A percentile compares a stretch with the other conserved stretches of the same genome.
Conservation (phyloP, 2,797 vertebrate species). For the Caiman crocodilus region DNA sequence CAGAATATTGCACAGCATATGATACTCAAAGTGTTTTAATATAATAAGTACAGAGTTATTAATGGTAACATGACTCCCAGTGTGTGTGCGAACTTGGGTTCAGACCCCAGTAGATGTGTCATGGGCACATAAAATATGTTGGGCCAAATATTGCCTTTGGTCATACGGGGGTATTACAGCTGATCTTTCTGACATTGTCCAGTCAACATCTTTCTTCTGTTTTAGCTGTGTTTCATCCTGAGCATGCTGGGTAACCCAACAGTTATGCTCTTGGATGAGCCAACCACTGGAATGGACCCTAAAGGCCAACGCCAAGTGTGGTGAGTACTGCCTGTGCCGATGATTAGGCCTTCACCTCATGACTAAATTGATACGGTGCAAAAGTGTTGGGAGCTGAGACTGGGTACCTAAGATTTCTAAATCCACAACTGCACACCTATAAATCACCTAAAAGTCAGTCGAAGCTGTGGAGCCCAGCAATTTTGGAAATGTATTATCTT, state of each 20-base stretch:
- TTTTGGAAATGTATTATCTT: background rate
- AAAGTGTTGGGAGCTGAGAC: background rate
- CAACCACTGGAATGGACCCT: slow-evolving; percentile 91
- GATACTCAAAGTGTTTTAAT: too few species aligned
- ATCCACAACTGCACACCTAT: background rate
- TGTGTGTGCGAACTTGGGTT: too few species aligned
- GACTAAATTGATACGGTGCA: fast-evolving
- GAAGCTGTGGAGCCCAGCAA: background rate
- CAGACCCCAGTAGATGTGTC: too few species aligned
- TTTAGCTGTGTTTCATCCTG: slow-evolving; percentile 90
- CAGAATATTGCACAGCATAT: background rate
- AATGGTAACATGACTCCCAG: too few species aligned
- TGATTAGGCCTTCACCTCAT: background rate
- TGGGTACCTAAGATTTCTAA: fast-evolving
- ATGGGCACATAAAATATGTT: too few species aligned
- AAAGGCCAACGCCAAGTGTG: slow-evolving; percentile 89
- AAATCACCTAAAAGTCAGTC: background rate
- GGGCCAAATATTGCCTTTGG: background rate
- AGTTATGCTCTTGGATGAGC: slow-evolving; percentile 92
- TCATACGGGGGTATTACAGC: background rate
- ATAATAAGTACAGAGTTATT: too few species aligned
- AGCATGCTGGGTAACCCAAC: slow-evolving; percentile 90
- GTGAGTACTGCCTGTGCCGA: slow-evolving; percentile 76
- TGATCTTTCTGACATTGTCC: background rate
- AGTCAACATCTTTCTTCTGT: background rate